Evolutionary conservation across 1,140 invertebrate species (phyloP).

Genomic region (Philopotamus ludificatus): DNA sequence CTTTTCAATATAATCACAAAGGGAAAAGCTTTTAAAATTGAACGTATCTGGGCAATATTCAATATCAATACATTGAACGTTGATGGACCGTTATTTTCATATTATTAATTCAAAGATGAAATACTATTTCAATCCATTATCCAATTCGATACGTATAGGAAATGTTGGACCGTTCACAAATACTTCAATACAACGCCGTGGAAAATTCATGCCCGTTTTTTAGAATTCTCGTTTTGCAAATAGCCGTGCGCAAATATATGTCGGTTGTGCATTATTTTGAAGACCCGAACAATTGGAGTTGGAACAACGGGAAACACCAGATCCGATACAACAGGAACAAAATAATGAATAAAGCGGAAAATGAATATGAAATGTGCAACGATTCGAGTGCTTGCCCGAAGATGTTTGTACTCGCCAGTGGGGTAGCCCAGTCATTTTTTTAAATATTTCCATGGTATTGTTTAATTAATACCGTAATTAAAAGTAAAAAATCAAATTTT

Average conservation of each 20-base stretch:
- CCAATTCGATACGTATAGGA: not conserved
- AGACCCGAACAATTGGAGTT: constrained; percentile 16
- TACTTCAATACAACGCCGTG: no score
- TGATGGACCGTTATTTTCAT: constrained; percentile 55
- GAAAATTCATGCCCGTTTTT: no score
- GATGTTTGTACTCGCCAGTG: not conserved
- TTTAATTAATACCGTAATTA: no score
- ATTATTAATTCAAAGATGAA: constrained; percentile 53
- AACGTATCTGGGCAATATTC: constrained; percentile 55
- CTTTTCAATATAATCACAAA: constrained; percentile 6
- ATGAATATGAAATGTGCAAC: constrained; percentile 29
- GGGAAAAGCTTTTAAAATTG: constrained; percentile 48
- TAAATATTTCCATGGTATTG: no score
- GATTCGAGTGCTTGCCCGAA: constrained; percentile 13
- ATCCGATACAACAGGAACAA: constrained; percentile 29
- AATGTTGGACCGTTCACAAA: no score
- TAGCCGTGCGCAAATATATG: not conserved
- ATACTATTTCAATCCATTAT: constrained; percentile 17
- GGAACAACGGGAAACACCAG: constrained; percentile 27
- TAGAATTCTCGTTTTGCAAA: not conserved
- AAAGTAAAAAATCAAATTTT: no score
- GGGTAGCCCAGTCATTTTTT: no score
- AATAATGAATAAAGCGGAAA: constrained; percentile 31
- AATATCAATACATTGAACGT: constrained; percentile 55
- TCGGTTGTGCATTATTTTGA: constrained; percentile 15